Base-by-base conservation (phyloP, 2,113 vertebrate genomes). In the Taxidea taxus region DNA sequence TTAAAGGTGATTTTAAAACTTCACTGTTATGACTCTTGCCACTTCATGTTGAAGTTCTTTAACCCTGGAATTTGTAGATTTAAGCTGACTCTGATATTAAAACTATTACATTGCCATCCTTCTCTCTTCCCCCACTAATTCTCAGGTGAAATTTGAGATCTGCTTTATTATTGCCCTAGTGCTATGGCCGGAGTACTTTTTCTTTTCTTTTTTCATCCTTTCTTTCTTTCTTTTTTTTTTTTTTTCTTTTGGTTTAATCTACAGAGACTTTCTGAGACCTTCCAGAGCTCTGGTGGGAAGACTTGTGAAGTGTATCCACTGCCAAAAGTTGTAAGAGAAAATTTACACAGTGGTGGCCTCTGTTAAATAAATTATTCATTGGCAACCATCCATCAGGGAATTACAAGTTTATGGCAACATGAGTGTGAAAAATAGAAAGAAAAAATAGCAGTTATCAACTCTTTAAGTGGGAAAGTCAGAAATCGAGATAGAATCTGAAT, bases 291-390 rank as follows among this genome's bases (percentile, higher is more conserved):
- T 88, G 83, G 2, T 84, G 75, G 95, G 34, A 90, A 93, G 72
- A 94, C 70, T 21, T 97, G 39, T 90, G 72, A 49, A 92, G 34
- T 95, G 23, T 58, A 97, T 81, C 87, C 62, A 85, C 82, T 98
- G 90, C 94, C 95, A 97, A 98, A 97, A 96, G 93, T 97, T 64
- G 39, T 98, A 96, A 91, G 96, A 81, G 97, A 97, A 98, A 95
- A 92, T 98, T 98, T 97, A 96, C 68, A 97, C 72, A 31, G 31
- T 58, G 13, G 92, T 97, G 88, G 54, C 18, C 47, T 93, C 75
- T 87, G 66, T 91, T 74, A 97, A 93, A 98, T 98, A 91, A 95
- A 98, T 98, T 91, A 97, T 98, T 98, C 88, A 96, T 78, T 90
- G 31, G 70, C 58, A 97, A 62, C 68, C 96, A 49, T 81, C 96